phyloP scores from a whole-genome alignment of 2,888 invertebrate genomes.

The Acleris laterana region DNA sequence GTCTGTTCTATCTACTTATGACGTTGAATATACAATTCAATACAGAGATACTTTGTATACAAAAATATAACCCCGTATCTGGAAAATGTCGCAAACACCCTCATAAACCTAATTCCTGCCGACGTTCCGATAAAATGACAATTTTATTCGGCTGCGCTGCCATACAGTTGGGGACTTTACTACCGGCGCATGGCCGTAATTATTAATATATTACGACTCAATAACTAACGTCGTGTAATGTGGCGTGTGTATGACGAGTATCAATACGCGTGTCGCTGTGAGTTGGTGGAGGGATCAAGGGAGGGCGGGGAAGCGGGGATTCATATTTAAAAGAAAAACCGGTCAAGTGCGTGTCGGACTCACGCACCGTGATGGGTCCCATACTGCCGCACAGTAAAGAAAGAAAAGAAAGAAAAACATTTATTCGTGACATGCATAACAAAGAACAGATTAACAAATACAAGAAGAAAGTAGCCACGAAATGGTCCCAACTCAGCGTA shows the following conservation, averaged over 20 bases:
- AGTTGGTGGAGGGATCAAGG: not conserved
- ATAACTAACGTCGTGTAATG: conserved; percentile 18
- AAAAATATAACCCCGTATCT: no score
- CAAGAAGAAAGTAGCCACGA: no score
- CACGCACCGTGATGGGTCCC: no score
- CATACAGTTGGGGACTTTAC: not conserved
- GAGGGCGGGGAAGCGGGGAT: not conserved
- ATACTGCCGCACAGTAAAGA: no score
- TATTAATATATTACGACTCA: conserved; percentile 24
- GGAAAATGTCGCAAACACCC: not conserved
- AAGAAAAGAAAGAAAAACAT: no score
- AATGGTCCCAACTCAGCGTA: no score
- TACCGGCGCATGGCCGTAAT: conserved; percentile 1
- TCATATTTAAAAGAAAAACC: not conserved
- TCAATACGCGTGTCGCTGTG: conserved; percentile 10
- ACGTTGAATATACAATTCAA: no score
- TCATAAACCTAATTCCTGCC: conserved; percentile 23
- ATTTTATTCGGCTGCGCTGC: not conserved
- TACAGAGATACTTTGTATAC: no score
- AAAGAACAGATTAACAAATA: no score
- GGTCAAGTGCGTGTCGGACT: no score
- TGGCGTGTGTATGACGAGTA: conserved; percentile 4
- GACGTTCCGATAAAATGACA: conserved; percentile 15
- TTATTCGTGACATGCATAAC: no score
- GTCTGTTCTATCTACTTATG: no score